Evolutionary conservation across 2,888 invertebrate species (phyloP).

Genomic region (Rotaria socialis): DNA sequence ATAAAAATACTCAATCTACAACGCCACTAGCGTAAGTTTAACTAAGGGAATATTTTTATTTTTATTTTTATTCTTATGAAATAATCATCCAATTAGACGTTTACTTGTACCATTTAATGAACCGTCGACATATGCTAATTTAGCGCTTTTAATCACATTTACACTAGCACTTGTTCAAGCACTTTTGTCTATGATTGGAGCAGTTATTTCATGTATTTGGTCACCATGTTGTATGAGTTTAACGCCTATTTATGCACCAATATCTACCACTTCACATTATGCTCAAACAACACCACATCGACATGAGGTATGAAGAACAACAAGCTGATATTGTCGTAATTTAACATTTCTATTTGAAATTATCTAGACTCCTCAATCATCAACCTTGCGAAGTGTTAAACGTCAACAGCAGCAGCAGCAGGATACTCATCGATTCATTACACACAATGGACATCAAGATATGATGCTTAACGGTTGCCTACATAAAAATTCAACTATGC

Average conservation of each 20-base stretch:
- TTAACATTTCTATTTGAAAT: background rate
- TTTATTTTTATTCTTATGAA: background rate
- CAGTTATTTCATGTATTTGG: constrained; percentile 25
- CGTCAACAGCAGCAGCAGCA: background rate
- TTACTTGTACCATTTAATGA: background rate
- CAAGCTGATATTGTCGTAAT: too few relatives aligned
- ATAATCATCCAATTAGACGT: background rate
- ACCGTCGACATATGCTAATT: background rate
- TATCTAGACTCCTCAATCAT: constrained; percentile 2
- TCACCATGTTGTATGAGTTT: constrained; percentile 20
- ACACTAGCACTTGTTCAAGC: constrained; percentile 28
- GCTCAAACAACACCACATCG: background rate
- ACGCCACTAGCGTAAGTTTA: background rate
- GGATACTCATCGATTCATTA: constrained; percentile 3
- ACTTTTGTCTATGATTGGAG: background rate
- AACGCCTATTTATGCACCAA: background rate
- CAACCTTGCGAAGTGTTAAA: background rate
- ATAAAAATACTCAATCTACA: background rate
- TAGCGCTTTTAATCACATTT: constrained; percentile 27
- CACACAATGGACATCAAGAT: background rate
- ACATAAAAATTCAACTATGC: background rate
- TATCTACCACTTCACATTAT: background rate
- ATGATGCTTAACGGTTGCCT: background rate
- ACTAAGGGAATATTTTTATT: too few relatives aligned
- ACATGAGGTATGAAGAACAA: background rate